Evolutionary conservation across 1,140 invertebrate species (phyloP), one percentile per base, ranked within the genome.

Genomic region (Laodelphax striatellus): DNA sequence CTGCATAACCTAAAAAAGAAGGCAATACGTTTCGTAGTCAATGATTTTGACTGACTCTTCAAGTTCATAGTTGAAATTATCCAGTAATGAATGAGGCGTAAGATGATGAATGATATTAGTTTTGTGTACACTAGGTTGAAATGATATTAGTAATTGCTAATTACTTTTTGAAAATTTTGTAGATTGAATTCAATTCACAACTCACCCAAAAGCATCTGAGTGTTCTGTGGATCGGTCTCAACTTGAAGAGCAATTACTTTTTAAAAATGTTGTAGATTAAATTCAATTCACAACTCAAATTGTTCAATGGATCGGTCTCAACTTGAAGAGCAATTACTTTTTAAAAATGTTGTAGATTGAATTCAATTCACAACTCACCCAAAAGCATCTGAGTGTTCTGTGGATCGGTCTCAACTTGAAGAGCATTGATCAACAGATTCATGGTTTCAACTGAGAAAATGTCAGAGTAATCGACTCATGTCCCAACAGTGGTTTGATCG

Each of bases 341-440:
- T 16, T 61, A 28, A 31, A 3, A 14, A 58, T 38, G 9, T 31
- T 38, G 5, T 38, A 8, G 34, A 38, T 38, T 8, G 10, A 38
- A 38, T 8, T 38, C 34, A 11, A 11, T 13, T 38, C 9, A 11
- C 11, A 13, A 38, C 34, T 38, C 10, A 87, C 85, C 90, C 42
- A 95, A 74, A 19, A 94, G 74, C 85, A 95, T 91, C 67, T 96
- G 92, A 5, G 90, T 90, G 72, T 96, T 96, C 59, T 83, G 79
- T 2, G 90, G 80, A 77, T 95, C 92, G 1, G 82, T 82, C 75
- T 95, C 92, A 31, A 88, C 85, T 77, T 90, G 84, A 17, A 96
- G 73, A 5, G 90, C 88, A 71, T 87, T 89, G 67, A 93, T 87
- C 14, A 96, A 75, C 13, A 94, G 78, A 71, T 94, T 91, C 74